A percentile compares a stretch with the other conserved stretches of the same genome.
phyloP scores from a whole-genome alignment of 2,113 vertebrate species.

The Nothoprocta pentlandii region DNA sequence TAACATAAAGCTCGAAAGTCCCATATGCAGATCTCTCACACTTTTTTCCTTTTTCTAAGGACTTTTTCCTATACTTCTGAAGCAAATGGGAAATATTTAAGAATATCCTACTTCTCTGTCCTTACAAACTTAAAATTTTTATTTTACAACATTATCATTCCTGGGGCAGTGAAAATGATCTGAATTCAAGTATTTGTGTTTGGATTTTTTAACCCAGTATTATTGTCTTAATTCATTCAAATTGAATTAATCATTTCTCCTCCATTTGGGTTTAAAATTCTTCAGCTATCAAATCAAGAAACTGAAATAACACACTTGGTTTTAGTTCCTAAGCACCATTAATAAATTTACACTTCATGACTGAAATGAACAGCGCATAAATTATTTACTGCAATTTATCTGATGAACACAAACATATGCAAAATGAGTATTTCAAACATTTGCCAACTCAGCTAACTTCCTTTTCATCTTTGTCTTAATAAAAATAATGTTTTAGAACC shows the following conservation, averaged over 20 bases:
- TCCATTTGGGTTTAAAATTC: neutral
- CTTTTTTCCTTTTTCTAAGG: neutral
- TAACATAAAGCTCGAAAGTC: neutral
- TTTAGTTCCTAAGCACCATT: neutral
- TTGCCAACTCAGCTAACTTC: neutral
- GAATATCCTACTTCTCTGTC: neutral
- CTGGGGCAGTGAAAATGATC: neutral
- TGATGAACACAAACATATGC: neutral
- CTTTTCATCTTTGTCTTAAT: neutral
- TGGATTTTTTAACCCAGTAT: rapidly evolving
- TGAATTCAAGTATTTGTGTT: neutral
- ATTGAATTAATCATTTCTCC: neutral
- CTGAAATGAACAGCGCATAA: neutral
- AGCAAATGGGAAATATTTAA: neutral
- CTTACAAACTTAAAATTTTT: neutral
- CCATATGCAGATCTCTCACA: neutral
- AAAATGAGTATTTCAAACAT: neutral
- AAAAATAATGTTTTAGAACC: neutral
- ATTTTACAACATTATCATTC: neutral
- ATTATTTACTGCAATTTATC: neutral
- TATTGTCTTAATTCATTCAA: neutral
- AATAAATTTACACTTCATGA: neutral
- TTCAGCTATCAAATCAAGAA: neutral
- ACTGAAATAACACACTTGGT: neutral
- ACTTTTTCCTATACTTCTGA: neutral